These are phyloP conservation scores for Drosophila neonasuta DNA, from an alignment of 2,888 invertebrate genomes.

Conservation along the genomic window DNA sequence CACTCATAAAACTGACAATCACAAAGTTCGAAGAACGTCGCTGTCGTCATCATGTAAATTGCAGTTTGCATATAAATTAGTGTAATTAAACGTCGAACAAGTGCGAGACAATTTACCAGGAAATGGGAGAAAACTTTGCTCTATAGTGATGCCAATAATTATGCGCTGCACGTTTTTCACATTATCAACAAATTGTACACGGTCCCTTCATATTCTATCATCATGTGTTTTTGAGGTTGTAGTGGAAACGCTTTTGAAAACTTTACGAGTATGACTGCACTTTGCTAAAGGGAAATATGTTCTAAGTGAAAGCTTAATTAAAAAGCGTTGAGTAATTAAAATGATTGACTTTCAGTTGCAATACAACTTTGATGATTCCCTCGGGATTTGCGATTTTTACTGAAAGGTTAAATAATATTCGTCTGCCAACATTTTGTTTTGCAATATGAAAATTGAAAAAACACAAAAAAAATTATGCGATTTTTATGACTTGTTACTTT, in stretches of 20 bases:
- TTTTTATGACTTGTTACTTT: constrained; percentile 33
- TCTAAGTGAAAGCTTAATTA: neutral
- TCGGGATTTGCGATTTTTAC: neutral
- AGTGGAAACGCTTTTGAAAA: constrained; percentile 13
- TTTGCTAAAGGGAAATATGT: neutral
- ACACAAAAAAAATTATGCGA: neutral
- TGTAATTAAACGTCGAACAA: constrained; percentile 62
- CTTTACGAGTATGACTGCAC: constrained; percentile 29
- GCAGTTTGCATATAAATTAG: constrained; percentile 66
- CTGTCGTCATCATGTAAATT: constrained; percentile 36
- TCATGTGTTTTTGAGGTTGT: neutral
- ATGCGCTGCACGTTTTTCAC: constrained; percentile 21
- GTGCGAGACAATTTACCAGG: constrained; percentile 41
- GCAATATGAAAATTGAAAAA: neutral
- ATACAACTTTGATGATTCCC: neutral
- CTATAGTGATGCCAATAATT: constrained; percentile 40
- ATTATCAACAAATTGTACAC: neutral
- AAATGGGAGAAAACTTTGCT: constrained; percentile 26
- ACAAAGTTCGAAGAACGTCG: neutral
- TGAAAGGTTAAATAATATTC: neutral
- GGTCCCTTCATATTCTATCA: neutral
- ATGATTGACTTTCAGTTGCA: neutral
- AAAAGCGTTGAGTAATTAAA: neutral
- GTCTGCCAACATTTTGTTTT: neutral
- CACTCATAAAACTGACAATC: constrained; percentile 13